Evolutionary conservation across 2,888 invertebrate genomes (phyloP).

Genomic region (Lasioglossum leucozonium): DNA sequence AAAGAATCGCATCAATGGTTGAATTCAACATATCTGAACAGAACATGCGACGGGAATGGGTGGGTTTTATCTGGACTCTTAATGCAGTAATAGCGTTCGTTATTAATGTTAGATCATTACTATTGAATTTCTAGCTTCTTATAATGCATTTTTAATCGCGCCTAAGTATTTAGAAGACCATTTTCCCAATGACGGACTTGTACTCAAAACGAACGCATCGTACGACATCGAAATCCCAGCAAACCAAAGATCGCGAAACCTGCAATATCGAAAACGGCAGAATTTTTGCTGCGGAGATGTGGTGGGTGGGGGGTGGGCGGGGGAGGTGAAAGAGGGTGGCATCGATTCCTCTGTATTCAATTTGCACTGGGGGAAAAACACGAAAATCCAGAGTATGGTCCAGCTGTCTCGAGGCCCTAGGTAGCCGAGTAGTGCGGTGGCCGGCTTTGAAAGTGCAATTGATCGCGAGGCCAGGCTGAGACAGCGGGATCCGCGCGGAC

Average conservation of each 20-base stretch:
- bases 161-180: not conserved
- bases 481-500: slow-evolving; percentile 32
- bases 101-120: too few relatives aligned
- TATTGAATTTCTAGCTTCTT: too few relatives aligned
- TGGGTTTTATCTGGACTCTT: not conserved
- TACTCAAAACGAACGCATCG: not conserved
- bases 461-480: slow-evolving; percentile 40
- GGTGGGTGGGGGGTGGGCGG: too few relatives aligned
- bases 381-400: not conserved
- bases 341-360: not conserved
- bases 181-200: too few relatives aligned
- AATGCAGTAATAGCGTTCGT: not conserved
- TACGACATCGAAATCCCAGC: not conserved
- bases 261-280: not conserved
- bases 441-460: slow-evolving; percentile 49
- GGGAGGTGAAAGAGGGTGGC: not conserved
- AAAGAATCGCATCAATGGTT: not conserved
- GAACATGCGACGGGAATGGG: not conserved
- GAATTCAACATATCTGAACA: not conserved
- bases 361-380: not conserved
- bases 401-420: not conserved
- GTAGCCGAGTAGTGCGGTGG: not conserved
- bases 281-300: not conserved
- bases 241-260: not conserved
- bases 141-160: too few relatives aligned